Conservation (phyloP, 2,113 vertebrate genomes). For the Oreochromis aureus region DNA sequence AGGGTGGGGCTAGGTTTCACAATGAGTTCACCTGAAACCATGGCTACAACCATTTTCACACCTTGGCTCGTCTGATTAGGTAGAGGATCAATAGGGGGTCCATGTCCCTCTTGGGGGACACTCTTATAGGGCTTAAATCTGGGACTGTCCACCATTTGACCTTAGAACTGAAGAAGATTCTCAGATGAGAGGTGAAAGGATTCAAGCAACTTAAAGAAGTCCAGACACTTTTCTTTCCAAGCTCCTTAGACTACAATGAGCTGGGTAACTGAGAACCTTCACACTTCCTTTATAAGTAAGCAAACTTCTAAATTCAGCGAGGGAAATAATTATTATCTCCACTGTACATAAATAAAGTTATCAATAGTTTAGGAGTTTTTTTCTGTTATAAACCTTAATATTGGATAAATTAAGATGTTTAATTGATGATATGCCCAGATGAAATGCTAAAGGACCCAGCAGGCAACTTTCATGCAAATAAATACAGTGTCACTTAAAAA, state of each 20-base stretch:
- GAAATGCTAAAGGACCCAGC: background rate
- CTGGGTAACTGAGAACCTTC: background rate
- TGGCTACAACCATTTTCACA: fast-evolving
- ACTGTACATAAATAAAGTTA: background rate
- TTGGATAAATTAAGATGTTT: background rate
- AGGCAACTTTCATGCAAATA: background rate
- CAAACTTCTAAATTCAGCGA: background rate
- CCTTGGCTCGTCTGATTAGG: background rate
- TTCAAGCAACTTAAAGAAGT: background rate
- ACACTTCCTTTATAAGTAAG: background rate
- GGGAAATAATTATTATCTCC: background rate
- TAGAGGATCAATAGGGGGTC: background rate
- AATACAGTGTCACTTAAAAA: background rate
- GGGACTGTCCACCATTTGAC: background rate
- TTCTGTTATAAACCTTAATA: background rate
- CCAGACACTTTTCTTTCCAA: background rate
- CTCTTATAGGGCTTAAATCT: background rate
- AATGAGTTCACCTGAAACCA: background rate
- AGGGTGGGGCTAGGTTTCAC: background rate
- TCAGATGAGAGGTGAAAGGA: background rate
- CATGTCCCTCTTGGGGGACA: background rate
- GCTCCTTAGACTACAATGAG: background rate
- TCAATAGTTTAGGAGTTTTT: background rate
- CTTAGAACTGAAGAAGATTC: background rate
- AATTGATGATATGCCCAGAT: background rate